phyloP scores from a whole-genome alignment of 64 coral and sea anemone genomes.

The Orbicella faveolata region DNA sequence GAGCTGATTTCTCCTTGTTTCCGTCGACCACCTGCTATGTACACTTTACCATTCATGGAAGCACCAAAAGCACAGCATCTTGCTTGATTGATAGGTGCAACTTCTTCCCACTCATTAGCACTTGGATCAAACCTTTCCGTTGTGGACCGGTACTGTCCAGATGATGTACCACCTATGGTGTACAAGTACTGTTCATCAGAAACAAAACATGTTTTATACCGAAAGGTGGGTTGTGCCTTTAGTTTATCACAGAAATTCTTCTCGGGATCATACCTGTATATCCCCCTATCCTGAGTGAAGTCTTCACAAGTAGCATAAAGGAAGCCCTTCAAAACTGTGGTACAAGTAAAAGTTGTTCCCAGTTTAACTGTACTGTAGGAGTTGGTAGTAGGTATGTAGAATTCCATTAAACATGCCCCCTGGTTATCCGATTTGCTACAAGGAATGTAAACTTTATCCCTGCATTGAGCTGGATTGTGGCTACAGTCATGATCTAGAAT shows the following conservation, averaged over 20 bases:
- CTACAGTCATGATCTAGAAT: background rate
- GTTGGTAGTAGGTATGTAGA: background rate
- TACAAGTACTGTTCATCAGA: background rate
- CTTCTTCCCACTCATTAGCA: background rate
- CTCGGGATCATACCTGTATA: background rate
- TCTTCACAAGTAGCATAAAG: background rate
- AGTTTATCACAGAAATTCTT: background rate
- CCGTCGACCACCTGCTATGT: background rate
- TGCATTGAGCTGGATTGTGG: background rate
- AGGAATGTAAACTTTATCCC: background rate
- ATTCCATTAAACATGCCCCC: background rate
- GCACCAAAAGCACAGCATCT: background rate
- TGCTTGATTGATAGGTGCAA: background rate
- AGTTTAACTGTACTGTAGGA: background rate
- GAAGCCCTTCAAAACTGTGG: too few species aligned
- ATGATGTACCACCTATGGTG: background rate
- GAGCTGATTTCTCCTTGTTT: background rate
- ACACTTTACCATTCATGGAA: conserved; percentile 7
- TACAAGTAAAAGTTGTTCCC: background rate
- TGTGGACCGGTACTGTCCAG: too few species aligned
- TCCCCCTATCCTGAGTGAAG: background rate
- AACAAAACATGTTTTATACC: background rate
- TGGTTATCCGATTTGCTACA: background rate
- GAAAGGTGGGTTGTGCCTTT: background rate
- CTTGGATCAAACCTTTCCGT: background rate